phyloP scores from a whole-genome alignment of 35 echinoderm and acorn worm genomes.

The Strongylocentrotus purpuratus region DNA sequence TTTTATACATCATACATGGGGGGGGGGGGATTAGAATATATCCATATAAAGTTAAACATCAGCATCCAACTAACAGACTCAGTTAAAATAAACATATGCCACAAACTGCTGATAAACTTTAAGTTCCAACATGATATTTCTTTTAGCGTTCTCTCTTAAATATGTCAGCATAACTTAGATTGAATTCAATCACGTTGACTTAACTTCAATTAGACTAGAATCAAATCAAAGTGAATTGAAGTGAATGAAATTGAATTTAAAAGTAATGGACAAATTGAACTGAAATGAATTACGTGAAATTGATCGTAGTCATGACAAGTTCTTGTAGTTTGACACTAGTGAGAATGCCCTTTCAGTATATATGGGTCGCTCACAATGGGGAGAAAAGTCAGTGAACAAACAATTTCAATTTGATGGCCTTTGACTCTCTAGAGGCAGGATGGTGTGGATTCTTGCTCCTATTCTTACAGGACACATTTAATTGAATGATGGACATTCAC shows the following conservation, averaged over 20 bases:
- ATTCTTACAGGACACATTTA: neutral
- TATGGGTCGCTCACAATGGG: neutral
- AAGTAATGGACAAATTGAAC: neutral
- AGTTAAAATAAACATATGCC: too few relatives aligned
- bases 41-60: too few relatives aligned
- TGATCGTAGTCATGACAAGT: neutral
- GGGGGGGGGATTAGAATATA: too few relatives aligned
- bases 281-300: neutral
- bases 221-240: neutral
- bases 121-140: too few relatives aligned
- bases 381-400: neutral
- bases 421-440: neutral
- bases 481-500: neutral
- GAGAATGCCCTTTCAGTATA: neutral
- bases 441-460: neutral
- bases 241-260: neutral
- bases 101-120: too few relatives aligned
- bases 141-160: too few relatives aligned
- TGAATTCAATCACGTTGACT: too few relatives aligned
- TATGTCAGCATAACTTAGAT: too few relatives aligned
- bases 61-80: too few relatives aligned
- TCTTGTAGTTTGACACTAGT: neutral
- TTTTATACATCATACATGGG: too few relatives aligned
- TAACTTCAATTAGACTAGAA: too few relatives aligned
- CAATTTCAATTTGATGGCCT: constrained; percentile 10